Base-by-base conservation (phyloP, 2,888 invertebrate genomes). In the Leucophenga maculata region DNA sequence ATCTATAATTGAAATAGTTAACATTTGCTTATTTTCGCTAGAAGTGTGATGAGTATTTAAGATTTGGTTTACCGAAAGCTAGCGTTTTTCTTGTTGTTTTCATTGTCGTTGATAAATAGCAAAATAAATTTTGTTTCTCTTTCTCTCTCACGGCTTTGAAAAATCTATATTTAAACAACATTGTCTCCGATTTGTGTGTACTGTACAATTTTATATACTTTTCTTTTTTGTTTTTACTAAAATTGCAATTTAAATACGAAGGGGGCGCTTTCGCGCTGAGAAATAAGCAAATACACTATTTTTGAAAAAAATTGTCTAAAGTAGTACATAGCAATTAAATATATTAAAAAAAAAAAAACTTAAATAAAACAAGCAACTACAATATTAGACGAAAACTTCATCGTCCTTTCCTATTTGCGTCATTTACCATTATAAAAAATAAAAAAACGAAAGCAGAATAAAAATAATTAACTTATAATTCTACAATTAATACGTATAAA, bases 101-200 rank as follows among this genome's bases (percentile, higher is more conserved):
- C 39, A 39, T 6, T 39, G 11, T 39, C 8, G 39, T 39, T 39
- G 39, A 39, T 39, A 39, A 39, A 11, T 39, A 39, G 39, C 39
- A 39, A 39, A 39, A 39, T 39, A 6, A 39, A 39, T 6, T 39
- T 39, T 39, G 3, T 11, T 39, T 11, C 8, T 39, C 11, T 11
- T 8, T 39, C 39, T 39, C 39, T 39, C 8, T 26, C 26, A 26
- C 26, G 26, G 26, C 26, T 26, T n/a, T 2, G 26, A 4, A 68
- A 55, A 57, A 6, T 48, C 62, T 73, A 60, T 70, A 48, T 62
- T 70, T 67, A 16, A 39, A 50, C 20, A 55, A 55, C 55, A 14
- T 20, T 54, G 20, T 55, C 3, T 6, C 13, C 2, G 20, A 8
- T 6, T 52, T 39, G 3, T 39, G 39, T 39, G 39, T 39, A 39